Evolutionary conservation across 2,888 invertebrate genomes (phyloP).

Genomic region (Lycia hirtaria): DNA sequence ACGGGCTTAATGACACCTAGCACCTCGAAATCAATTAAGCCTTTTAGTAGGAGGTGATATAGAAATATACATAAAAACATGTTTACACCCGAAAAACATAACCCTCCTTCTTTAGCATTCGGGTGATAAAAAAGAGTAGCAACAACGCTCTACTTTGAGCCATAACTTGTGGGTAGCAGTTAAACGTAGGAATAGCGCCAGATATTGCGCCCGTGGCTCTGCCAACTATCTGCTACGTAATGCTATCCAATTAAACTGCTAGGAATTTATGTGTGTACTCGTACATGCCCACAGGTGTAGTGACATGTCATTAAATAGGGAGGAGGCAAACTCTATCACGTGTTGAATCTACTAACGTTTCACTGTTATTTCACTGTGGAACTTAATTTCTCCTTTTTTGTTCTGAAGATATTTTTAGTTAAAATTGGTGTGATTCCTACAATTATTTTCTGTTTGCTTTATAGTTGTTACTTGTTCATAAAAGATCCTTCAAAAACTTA

Average conservation of each 20-base stretch:
- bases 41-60: too few relatives aligned
- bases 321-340: neutral
- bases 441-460: too few relatives aligned
- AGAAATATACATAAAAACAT: too few relatives aligned
- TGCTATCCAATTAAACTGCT: conserved; percentile 75
- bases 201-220: conserved; percentile 70
- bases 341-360: neutral
- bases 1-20: too few relatives aligned
- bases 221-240: conserved; percentile 69
- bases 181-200: conserved; percentile 70
- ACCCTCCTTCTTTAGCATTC: too few relatives aligned
- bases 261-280: conserved; percentile 67
- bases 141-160: conserved; percentile 23
- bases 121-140: conserved; percentile 9
- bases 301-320: conserved; percentile 2
- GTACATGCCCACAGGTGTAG: conserved; percentile 57
- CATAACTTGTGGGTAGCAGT: conserved; percentile 70
- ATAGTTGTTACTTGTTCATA: too few relatives aligned
- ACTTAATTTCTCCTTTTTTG: too few relatives aligned
- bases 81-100: too few relatives aligned
- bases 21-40: too few relatives aligned
- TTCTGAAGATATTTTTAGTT: too few relatives aligned
- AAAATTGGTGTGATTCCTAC: too few relatives aligned
- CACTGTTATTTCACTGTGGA: neutral
- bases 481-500: too few relatives aligned